Conservation (phyloP, 2,113 vertebrate genomes). For the Passer domesticus region DNA sequence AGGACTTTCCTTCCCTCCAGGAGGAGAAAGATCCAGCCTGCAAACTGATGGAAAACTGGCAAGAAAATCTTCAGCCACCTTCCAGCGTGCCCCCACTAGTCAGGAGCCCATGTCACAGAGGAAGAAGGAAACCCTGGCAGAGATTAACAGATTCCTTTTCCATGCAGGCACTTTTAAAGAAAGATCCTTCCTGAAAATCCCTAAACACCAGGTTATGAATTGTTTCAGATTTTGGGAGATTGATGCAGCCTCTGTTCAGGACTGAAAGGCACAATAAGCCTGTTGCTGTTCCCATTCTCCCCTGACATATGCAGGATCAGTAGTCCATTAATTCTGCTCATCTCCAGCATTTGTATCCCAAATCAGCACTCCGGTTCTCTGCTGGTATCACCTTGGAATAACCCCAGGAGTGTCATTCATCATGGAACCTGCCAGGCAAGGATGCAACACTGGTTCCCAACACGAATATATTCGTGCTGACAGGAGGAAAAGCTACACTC, state of each 20-base stretch:
- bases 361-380: background rate
- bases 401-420: background rate
- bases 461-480: accelerated
- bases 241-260: background rate
- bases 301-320: background rate
- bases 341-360: background rate
- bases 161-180: background rate
- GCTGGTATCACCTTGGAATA: background rate
- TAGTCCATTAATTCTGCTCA: background rate
- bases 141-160: background rate
- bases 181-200: background rate
- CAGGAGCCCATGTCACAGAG: background rate
- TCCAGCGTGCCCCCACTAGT: background rate
- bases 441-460: background rate
- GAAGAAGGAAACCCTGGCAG: background rate
- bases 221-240: background rate
- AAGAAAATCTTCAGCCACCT: background rate
- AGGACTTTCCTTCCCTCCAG: background rate
- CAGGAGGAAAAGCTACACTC: background rate
- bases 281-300: background rate
- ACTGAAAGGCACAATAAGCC: background rate
- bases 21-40: background rate
- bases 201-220: background rate
- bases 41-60: background rate
- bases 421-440: background rate